phyloP scores from a whole-genome alignment of 2,888 invertebrate species.

The Petrophora chlorosata region DNA sequence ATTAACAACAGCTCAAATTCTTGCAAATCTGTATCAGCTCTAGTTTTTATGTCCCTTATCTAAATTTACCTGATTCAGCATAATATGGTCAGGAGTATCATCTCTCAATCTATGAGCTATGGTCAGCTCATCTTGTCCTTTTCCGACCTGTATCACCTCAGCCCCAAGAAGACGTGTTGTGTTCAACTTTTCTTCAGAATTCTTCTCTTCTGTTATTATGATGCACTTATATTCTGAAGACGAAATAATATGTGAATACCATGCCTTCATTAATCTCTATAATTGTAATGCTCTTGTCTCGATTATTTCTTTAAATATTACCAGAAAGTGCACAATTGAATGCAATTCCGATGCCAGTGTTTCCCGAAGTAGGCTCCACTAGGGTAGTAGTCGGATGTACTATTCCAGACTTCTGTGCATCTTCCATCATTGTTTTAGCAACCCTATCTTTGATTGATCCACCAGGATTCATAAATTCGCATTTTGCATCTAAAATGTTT shows the following conservation, averaged over 20 bases:
- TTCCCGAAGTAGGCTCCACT: conserved; percentile 96
- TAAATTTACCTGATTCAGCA: conserved; percentile 94
- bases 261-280: background rate
- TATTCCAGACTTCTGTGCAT: conserved; percentile 91
- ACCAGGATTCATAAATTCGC: conserved; percentile 97
- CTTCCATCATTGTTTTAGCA: conserved; percentile 93
- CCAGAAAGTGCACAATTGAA: conserved; percentile 91
- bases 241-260: background rate
- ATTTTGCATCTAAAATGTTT: conserved; percentile 91
- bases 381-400: conserved; percentile 92
- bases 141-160: conserved; percentile 88
- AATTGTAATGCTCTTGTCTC: background rate
- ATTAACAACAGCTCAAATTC: too few species aligned
- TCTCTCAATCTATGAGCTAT: conserved; percentile 90
- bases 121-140: conserved; percentile 79
- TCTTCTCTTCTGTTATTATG: conserved; percentile 98
- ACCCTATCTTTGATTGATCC: conserved; percentile 97
- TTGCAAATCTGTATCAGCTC: too few species aligned
- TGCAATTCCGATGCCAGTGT: conserved; percentile 94
- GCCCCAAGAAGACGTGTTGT: conserved; percentile 93
- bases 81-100: conserved; percentile 88
- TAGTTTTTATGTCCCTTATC: too few species aligned
- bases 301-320: conserved; percentile 24
- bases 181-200: conserved; percentile 97
- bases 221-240: conserved; percentile 91